Evolutionary conservation across 1,140 invertebrate species (phyloP), one percentile per base, ranked within the genome.

Genomic region (Diuraphis noxia): DNA sequence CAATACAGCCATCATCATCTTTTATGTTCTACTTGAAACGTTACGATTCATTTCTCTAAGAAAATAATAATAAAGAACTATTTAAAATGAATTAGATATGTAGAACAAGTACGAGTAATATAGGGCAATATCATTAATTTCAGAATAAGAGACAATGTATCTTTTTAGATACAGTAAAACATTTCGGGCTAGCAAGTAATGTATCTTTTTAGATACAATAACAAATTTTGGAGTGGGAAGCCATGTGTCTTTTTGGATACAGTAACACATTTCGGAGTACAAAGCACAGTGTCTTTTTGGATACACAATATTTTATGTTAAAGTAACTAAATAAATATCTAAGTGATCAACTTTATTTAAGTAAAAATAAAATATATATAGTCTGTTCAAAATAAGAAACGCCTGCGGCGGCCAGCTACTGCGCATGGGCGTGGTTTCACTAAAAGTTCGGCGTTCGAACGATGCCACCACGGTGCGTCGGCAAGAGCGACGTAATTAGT

Each of bases 21-120:
- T 77, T 77, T 77, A 36, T 77, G 72, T 77, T 77, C 72, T 77
- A 77, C 30, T 77, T n/a, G 72, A 77, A 77, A 77, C 72, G 34
- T 34, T 34, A 77, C n/a, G n/a, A 77, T 77, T n/a, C 72, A 77
- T 34, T 77, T 77, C n/a, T 77, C 72, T 77, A 77, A 77, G n/a
- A n/a, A 77, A 77, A 77, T n/a, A 77, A 77, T 34, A 77, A 77
- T n/a, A 36, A 77, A 77, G 30, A 77, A 77, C 72, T 77, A 77
- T 77, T 77, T 77, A 77, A 77, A 63, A 63, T n/a, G 56, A 63
- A 63, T 63, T 30, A 63, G 30, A 63, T 63, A 63, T 63, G 25
- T n/a, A 63, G 30, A 63, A 63, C 56, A 63, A 63, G 56, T 25
- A 63, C 56, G 30, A 63, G 56, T 25, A n/a, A 63, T 56, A 56